Conservation (phyloP, 2,797 vertebrate genomes). For the Ptychobarbus kaznakovi region DNA sequence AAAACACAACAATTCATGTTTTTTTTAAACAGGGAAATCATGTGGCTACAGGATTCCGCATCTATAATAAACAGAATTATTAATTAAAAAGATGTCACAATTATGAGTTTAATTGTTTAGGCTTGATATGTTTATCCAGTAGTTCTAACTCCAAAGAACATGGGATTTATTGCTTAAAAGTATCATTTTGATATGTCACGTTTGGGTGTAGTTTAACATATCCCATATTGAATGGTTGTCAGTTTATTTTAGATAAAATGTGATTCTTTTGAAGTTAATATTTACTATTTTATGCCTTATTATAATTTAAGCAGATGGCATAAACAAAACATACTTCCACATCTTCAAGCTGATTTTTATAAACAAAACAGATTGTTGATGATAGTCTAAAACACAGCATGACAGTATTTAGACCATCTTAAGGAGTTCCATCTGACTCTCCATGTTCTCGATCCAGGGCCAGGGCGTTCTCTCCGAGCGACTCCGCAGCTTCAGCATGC, state of each 20-base stretch:
- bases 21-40: not conserved
- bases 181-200: not conserved
- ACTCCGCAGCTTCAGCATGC: constrained; percentile 98
- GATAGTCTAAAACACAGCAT: not conserved
- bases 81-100: not conserved
- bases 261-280: not conserved
- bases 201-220: not conserved
- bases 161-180: not conserved
- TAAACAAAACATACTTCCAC: not conserved
- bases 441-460: constrained; percentile 75
- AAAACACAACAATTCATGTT: not conserved
- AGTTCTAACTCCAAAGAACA: not conserved
- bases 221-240: not conserved
- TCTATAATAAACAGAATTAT: not conserved
- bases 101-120: not conserved
- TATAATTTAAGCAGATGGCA: not conserved
- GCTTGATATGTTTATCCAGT: not conserved
- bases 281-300: not conserved
- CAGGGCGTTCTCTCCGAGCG: constrained; percentile 96
- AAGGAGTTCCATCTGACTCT: not conserved
- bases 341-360: not conserved
- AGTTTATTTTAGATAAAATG: not conserved
- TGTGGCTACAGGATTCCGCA: not conserved
- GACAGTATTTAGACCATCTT: constrained; percentile 4
- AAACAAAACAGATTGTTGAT: constrained; percentile 5